These are phyloP conservation scores for Premnoplex brunnescens DNA, from an alignment of 2,797 vertebrate genomes.

Conservation along the genomic window DNA sequence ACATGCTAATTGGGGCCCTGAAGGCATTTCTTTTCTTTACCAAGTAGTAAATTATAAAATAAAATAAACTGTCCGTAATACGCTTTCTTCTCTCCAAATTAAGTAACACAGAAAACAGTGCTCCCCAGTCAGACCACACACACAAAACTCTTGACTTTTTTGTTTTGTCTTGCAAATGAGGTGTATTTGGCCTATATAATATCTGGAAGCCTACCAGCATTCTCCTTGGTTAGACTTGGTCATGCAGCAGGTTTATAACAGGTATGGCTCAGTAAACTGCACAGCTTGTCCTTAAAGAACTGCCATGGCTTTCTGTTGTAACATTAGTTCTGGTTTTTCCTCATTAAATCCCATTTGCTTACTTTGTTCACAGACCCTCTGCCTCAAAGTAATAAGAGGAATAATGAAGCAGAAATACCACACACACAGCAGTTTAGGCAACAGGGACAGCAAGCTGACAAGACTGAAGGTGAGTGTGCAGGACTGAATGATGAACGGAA, in stretches of 20 bases:
- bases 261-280: neutral
- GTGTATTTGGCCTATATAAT: neutral
- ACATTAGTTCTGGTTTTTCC: neutral
- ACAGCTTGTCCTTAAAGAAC: neutral
- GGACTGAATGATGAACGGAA: neutral
- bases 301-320: neutral
- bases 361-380: neutral
- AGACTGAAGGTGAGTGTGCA: neutral
- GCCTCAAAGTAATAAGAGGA: neutral
- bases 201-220: neutral
- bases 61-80: neutral
- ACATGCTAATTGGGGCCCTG: neutral
- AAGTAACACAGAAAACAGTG: neutral
- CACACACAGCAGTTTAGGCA: neutral
- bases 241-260: neutral
- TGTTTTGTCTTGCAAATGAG: slow-evolving; percentile 12
- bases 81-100: neutral
- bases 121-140: slow-evolving; percentile 27
- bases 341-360: neutral
- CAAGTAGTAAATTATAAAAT: slow-evolving; percentile 5
- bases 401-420: neutral
- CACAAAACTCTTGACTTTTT: neutral
- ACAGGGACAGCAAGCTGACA: neutral
- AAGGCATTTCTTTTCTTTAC: slow-evolving; percentile 18
- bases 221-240: neutral